Conservation (phyloP, 37 sponge, comb jelly and placozoan species). For the Oscarella lobularis region DNA sequence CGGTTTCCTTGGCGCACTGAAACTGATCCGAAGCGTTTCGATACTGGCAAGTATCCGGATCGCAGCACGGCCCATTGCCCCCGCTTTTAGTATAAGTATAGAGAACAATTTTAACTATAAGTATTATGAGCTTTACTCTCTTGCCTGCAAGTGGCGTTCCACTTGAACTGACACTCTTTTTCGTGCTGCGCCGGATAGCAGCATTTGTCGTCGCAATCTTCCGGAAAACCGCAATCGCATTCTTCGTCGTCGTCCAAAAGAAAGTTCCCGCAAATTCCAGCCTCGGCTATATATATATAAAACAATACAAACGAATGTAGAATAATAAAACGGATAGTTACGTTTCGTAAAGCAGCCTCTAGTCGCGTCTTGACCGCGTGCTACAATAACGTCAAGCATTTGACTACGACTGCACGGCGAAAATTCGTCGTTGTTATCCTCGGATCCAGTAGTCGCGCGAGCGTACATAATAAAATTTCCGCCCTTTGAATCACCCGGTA, state of each 20-base stretch:
- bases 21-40: no score
- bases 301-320: not conserved
- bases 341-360: not conserved
- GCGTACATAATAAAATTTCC: constrained; percentile 86
- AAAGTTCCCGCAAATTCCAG: constrained; percentile 44
- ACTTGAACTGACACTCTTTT: not conserved
- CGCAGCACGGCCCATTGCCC: no score
- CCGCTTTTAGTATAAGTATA: no score
- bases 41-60: no score
- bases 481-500: constrained; percentile 17
- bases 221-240: constrained; percentile 49
- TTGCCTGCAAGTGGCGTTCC: not conserved
- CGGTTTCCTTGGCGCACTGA: no score
- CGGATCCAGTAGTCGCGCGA: constrained; percentile 49
- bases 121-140: no score
- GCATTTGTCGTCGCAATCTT: not conserved
- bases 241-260: constrained; percentile 32
- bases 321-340: not conserved
- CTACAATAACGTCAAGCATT: constrained; percentile 34
- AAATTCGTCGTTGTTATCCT: constrained; percentile 76
- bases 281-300: not conserved
- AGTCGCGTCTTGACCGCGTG: not conserved
- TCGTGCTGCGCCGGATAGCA: not conserved
- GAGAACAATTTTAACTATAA: no score
- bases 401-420: constrained; percentile 34